Conservation (phyloP, 2,113 vertebrate genomes). For the Scopus umbretta region DNA sequence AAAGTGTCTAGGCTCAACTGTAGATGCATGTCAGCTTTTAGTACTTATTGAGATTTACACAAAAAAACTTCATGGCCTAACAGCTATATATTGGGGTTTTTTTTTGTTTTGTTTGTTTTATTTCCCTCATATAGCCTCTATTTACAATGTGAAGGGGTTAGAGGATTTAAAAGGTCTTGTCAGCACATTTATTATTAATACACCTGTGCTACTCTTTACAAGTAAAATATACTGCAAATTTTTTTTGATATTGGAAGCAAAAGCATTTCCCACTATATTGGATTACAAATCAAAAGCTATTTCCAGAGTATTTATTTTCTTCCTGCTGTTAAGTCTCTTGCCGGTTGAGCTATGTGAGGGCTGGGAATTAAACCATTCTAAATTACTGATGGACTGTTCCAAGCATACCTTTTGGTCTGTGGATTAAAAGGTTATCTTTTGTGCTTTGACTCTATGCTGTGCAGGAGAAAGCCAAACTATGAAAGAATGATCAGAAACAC, state of each 20-base stretch:
- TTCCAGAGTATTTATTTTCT: slow-evolving; percentile 13
- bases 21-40: neutral
- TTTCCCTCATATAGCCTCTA: neutral
- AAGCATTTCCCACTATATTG: neutral
- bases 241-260: slow-evolving; percentile 11
- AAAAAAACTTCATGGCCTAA: neutral
- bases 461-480: neutral
- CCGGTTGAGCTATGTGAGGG: neutral
- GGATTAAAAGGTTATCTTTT: neutral
- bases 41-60: neutral
- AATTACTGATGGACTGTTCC: neutral
- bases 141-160: neutral
- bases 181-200: slow-evolving; percentile 12
- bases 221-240: neutral
- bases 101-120: neutral
- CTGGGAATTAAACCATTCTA: slow-evolving; percentile 7
- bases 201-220: neutral
- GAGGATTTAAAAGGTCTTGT: neutral
- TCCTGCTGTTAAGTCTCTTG: slow-evolving; percentile 11
- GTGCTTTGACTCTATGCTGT: neutral
- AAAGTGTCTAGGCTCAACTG: neutral
- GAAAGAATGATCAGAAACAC: slow-evolving; percentile 22
- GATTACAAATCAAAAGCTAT: slow-evolving; percentile 6
- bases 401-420: slow-evolving; percentile 32
- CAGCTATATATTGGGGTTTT: accelerated